These are phyloP conservation scores for Heliconius erato DNA, from an alignment of 2,888 invertebrate genomes.

Conservation along the genomic window DNA sequence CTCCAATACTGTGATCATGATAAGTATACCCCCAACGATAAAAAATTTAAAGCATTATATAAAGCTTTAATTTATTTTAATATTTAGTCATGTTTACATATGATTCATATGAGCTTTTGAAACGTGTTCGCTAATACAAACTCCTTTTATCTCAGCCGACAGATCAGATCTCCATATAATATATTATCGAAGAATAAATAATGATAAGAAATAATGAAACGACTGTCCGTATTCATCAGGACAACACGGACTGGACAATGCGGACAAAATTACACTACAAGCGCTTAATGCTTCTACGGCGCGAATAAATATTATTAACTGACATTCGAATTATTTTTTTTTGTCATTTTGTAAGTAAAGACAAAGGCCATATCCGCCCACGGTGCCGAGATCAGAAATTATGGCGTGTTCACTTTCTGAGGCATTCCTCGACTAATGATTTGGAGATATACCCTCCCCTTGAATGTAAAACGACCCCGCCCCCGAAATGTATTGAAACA, in stretches of 20 bases:
- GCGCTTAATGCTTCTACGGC: conserved; percentile 69
- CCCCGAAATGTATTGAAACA: conserved; percentile 84
- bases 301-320: conserved; percentile 80
- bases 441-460: conserved; percentile 84
- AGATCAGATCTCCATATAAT: conserved; percentile 36
- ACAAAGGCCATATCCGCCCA: conserved; percentile 84
- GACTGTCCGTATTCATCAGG: conserved; percentile 72
- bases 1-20: not conserved
- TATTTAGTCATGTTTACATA: conserved; percentile 9
- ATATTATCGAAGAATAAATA: conserved; percentile 52
- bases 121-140: conserved; percentile 43
- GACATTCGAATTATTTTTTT: conserved; percentile 72
- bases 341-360: conserved; percentile 72
- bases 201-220: conserved; percentile 70
- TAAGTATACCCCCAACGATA: not conserved
- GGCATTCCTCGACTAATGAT: conserved; percentile 84
- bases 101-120: conserved; percentile 40
- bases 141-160: conserved; percentile 43
- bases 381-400: conserved; percentile 77
- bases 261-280: conserved; percentile 75
- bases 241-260: conserved; percentile 72
- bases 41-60: not conserved
- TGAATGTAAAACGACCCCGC: conserved; percentile 85
- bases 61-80: conserved; percentile 12
- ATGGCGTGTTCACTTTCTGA: conserved; percentile 75